Evolutionary conservation across 2,797 vertebrate genomes (phyloP), one percentile per base, ranked within the genome.

Genomic region (Caiman crocodilus): DNA sequence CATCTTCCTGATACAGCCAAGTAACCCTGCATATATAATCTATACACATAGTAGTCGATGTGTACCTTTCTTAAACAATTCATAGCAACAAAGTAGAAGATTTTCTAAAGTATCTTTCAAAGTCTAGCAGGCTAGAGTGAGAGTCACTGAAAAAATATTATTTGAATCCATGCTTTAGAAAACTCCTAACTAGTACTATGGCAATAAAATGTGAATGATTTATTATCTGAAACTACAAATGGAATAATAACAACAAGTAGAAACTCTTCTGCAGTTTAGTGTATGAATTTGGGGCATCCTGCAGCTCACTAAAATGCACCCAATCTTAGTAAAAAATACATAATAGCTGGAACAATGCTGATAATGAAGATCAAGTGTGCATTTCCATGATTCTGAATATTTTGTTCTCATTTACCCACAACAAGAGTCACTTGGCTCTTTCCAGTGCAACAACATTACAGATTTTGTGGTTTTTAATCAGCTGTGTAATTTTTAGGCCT

Each of bases 381-480:
- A 92, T 91, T 94, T 94, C n/a, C 76, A 50, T 82, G 59, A 59
- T 96, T 32, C 82, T 92, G 94, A 92, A 88, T 88, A 84, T 69
- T 32, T 78, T 87, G 77, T 77, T 77, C 82, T 92, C 77, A 82
- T 94, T 96, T 93, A 84, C 55, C 77, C 76, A 87, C 73, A 91
- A n/a, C 58, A 90, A 82, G 57, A 89, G 86, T 77, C 76, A 85
- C 57, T 90, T 91, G 88, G 75, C 59, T 71, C 26, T 90, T 69
- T 32, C 85, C 79, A 15, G 57, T 88, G 73, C 10, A 85, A 81
- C 2, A 77, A 77, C 88, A 93, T 92, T 92, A 87, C 42, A 87
- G 85, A 92, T 94, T 85, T 89, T 77, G n/a, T 89, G 91, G 71
- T 84, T 77, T 84, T 93, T 95, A 93, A 94, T 92, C 93, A 94